These are phyloP conservation scores for Drosophila mimetica DNA, from an alignment of 2,888 invertebrate species.

Conservation along the genomic window DNA sequence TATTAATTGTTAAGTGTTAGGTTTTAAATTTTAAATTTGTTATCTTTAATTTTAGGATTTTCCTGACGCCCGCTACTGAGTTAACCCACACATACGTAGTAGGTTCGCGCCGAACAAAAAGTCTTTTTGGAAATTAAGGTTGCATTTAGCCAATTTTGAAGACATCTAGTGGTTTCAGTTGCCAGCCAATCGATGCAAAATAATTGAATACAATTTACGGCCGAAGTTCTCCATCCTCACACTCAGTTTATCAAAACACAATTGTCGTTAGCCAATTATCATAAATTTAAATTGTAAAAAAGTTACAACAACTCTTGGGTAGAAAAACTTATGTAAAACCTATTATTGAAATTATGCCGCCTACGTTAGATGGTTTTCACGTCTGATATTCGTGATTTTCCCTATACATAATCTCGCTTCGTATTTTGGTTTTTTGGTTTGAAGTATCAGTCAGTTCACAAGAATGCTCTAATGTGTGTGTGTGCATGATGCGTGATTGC, in stretches of 20 bases:
- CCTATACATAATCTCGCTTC: conserved; percentile 22
- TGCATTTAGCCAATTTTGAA: conserved; percentile 75
- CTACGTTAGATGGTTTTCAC: conserved; percentile 62
- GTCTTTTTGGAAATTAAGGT: conserved; percentile 69
- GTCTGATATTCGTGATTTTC: conserved; percentile 25
- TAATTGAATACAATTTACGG: conserved; percentile 58
- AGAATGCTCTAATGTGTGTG: conserved; percentile 42
- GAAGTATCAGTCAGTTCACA: conserved; percentile 76
- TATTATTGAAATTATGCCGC: conserved; percentile 74
- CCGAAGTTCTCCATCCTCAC: conserved; percentile 47
- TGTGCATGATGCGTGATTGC: conserved; percentile 8
- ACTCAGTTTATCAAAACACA: conserved; percentile 58
- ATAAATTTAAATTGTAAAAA: conserved; percentile 73
- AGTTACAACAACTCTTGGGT: conserved; percentile 75
- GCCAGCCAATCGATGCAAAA: conserved; percentile 57
- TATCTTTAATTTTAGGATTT: conserved; percentile 20
- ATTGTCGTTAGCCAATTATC: conserved; percentile 67
- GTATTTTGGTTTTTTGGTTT: conserved; percentile 40
- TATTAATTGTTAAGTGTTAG: conserved; percentile 25
- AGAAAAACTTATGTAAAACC: conserved; percentile 79
- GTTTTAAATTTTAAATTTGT: conserved; percentile 9
- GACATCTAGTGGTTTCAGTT: conserved; percentile 73
- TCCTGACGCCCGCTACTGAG: conserved; percentile 15
- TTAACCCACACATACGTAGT: conserved; percentile 46
- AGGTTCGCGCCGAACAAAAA: conserved; percentile 63